Percentiles rank a stretch among this genome's conserved stretches.
phyloP scores from a whole-genome alignment of 2,888 invertebrate genomes.

The Phalera bucephala region DNA sequence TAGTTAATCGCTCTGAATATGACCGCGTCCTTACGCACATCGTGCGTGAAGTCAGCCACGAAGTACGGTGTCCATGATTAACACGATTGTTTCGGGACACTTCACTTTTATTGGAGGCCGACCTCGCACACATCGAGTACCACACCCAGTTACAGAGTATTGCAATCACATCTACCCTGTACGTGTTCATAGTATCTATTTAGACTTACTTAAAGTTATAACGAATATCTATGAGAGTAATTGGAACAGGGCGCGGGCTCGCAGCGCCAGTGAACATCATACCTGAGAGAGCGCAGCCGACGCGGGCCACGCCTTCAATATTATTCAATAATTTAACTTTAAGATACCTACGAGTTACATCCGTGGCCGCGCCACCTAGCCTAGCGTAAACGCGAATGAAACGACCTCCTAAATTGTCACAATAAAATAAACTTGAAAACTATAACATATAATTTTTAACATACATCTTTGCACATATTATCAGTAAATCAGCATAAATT shows the following conservation, averaged over 20 bases:
- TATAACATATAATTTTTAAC: slow-evolving; percentile 65
- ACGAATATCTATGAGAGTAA: slow-evolving; percentile 69
- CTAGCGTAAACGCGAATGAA: slow-evolving; percentile 77
- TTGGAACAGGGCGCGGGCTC: slow-evolving; percentile 52
- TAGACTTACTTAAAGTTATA: slow-evolving; percentile 69
- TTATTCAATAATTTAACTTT: slow-evolving; percentile 52
- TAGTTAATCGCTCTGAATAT: no score
- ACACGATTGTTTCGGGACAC: slow-evolving; percentile 7
- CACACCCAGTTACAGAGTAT: slow-evolving; percentile 74
- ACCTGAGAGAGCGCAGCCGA: slow-evolving; percentile 48
- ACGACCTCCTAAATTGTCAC: slow-evolving; percentile 71
- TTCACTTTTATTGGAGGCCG: slow-evolving; percentile 12
- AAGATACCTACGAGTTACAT: slow-evolving; percentile 61
- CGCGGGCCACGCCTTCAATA: slow-evolving; percentile 40
- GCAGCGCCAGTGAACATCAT: slow-evolving; percentile 57
- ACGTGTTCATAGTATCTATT: slow-evolving; percentile 77
- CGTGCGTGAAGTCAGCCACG: not conserved
- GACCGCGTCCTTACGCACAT: no score
- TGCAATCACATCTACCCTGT: slow-evolving; percentile 80
- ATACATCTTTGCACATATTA: slow-evolving; percentile 50
- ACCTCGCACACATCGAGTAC: slow-evolving; percentile 43
- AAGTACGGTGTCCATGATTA: not conserved
- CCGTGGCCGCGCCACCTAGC: slow-evolving; percentile 75
- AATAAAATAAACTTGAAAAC: slow-evolving; percentile 74
- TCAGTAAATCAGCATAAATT: slow-evolving; percentile 65